Percentiles rank a stretch among this genome's conserved stretches.
These are phyloP conservation scores for Morone saxatilis DNA, from an alignment of 2,113 vertebrate genomes.

Conservation along the genomic window DNA sequence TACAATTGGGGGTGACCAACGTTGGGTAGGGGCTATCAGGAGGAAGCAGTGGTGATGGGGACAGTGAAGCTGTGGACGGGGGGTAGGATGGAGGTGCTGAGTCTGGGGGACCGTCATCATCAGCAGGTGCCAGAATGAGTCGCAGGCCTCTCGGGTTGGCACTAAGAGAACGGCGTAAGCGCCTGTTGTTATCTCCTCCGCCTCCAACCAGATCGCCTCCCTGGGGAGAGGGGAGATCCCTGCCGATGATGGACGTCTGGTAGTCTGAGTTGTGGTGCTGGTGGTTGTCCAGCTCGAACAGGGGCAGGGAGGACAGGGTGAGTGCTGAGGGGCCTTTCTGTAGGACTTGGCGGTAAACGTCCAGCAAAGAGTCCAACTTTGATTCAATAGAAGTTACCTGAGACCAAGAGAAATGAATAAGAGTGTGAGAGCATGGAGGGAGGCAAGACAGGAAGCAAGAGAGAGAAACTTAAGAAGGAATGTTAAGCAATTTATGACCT, in stretches of 20 bases:
- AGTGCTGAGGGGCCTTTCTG: conserved; percentile 92
- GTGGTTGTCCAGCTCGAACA: conserved; percentile 90
- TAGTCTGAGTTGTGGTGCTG: conserved; percentile 88
- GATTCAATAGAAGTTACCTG: conserved; percentile 99
- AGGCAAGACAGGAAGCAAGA: conserved; percentile 25
- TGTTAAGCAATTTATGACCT: not conserved
- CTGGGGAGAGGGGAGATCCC: conserved; percentile 86
- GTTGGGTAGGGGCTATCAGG: conserved; percentile 89
- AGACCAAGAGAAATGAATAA: not conserved
- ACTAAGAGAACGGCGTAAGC: conserved; percentile 87
- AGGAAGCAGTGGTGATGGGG: conserved; percentile 90
- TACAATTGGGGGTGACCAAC: conserved; percentile 80
- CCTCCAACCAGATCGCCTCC: conserved; percentile 60
- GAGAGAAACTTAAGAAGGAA: not conserved
- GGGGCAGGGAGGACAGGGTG: conserved; percentile 91
- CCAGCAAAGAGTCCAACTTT: conserved; percentile 95
- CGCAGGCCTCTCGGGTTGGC: conserved; percentile 91
- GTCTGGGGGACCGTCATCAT: conserved; percentile 87
- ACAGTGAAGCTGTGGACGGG: conserved; percentile 88
- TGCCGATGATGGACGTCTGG: conserved; percentile 89
- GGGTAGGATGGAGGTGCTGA: conserved; percentile 81
- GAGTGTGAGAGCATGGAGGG: not conserved
- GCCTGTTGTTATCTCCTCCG: conserved; percentile 68
- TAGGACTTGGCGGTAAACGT: conserved; percentile 95
- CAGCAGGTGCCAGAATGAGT: conserved; percentile 92